phyloP scores from a whole-genome alignment of 2,888 invertebrate species.

The Mayetiola destructor region DNA sequence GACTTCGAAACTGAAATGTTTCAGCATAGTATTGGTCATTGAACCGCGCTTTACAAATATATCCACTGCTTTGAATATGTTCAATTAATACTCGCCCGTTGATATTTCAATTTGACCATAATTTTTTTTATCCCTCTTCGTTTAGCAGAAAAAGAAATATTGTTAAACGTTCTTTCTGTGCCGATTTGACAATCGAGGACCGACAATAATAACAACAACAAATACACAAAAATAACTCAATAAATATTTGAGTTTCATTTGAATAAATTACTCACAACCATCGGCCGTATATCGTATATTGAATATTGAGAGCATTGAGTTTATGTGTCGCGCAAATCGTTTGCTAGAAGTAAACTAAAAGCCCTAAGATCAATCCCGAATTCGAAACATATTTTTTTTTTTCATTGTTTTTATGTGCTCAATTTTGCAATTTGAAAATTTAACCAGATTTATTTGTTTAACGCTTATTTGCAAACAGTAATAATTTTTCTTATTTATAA shows the following conservation, averaged over 20 bases:
- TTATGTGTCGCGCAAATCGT: too few relatives aligned
- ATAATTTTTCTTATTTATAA: too few relatives aligned
- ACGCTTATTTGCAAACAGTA: constrained; percentile 6
- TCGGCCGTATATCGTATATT: too few relatives aligned
- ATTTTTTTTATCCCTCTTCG: neutral
- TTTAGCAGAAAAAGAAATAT: neutral
- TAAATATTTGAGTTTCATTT: constrained; percentile 12
- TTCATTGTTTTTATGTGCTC: too few relatives aligned
- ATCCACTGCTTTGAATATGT: neutral
- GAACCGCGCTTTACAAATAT: neutral
- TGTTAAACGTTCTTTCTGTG: neutral
- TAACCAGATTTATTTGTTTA: constrained; percentile 6
- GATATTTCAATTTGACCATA: neutral
- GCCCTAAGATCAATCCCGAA: neutral
- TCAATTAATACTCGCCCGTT: constrained; percentile 3
- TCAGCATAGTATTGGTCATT: too few relatives aligned
- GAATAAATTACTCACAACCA: neutral
- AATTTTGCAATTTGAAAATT: neutral
- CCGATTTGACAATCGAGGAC: too few relatives aligned
- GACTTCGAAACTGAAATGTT: too few relatives aligned
- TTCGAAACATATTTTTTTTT: constrained; percentile 5
- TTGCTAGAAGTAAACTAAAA: constrained; percentile 2
- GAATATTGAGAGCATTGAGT: too few relatives aligned
- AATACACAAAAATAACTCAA: neutral
- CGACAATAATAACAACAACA: too few relatives aligned